Evolutionary conservation across 2,888 invertebrate species (phyloP).

Genomic region (Matsumyia berberina): DNA sequence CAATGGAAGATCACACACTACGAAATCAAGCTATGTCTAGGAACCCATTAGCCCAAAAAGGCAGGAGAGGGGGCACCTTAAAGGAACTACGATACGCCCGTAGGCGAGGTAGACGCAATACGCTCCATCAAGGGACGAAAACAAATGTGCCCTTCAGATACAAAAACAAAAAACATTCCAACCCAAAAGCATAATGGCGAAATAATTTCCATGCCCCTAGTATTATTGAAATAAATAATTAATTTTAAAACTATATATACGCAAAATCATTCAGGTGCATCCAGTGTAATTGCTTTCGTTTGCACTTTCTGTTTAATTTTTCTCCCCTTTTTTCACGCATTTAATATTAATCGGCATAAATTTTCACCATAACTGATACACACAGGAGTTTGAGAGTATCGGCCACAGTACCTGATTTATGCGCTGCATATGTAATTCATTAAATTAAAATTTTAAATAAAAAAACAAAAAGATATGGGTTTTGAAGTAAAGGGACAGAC

Average conservation of each 20-base stretch:
- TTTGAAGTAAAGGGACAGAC: conserved; percentile 22
- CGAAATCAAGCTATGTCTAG: no score
- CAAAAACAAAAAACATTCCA: neutral
- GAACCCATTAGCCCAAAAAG: no score
- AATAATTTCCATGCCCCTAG: neutral
- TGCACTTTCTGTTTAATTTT: conserved; percentile 20
- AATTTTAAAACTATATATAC: conserved; percentile 5
- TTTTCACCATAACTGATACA: conserved; percentile 36
- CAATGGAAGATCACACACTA: no score
- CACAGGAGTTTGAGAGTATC: neutral
- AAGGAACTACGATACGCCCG: no score
- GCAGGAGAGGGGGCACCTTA: no score
- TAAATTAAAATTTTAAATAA: conserved; percentile 36
- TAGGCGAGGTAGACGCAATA: no score
- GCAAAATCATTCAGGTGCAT: conserved; percentile 47
- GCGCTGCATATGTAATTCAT: conserved; percentile 47
- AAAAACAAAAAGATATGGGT: conserved; percentile 26
- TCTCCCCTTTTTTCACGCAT: conserved; percentile 18
- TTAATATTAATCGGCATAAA: conserved; percentile 56
- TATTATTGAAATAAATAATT: neutral
- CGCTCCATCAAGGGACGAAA: no score
- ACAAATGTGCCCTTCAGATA: no score
- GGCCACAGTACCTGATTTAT: conserved; percentile 52
- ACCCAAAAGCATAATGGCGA: neutral
- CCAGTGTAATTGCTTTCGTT: conserved; percentile 50